Evolutionary conservation across 2,113 vertebrate species (phyloP), one percentile per base, ranked within the genome.

Genomic region (Pyrgilauda ruficollis): DNA sequence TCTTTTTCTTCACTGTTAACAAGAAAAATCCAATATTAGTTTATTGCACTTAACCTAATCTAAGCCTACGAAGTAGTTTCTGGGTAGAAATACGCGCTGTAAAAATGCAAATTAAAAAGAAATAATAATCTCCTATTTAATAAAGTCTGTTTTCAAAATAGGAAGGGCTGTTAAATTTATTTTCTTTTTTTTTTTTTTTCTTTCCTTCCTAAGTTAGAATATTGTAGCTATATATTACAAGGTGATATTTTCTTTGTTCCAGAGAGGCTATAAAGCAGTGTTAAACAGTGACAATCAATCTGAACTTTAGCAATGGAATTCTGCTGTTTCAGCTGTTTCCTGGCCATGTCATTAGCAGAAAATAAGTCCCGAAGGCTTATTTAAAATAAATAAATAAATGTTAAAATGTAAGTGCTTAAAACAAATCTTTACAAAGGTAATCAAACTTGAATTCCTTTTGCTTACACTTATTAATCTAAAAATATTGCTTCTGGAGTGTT

Each of bases 291-390:
- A 90, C 91, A 96, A 97, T 97, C 96, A 93, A 90, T 96, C 94
- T 94, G 52, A 95, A 93, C 75, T 94, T 97, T 44, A 94, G 67
- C 63, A 81, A 47, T 27, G 22, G 53, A 94, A 84, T 96, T 94
- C 58, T 96, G 95, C 84, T 90, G 78, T 78, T 97, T 97, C 93
- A 93, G 96, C 96, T 96, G 49, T 96, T 97, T 97, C 76, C 63
- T 81, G 64, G 35, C 43, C 89, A 14, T 93, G 75, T 90, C 92
- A 93, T 97, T 97, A 97, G 47, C 56, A 52, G 70, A 96, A 96
- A 96, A 96, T 75, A 97, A 97, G 37, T 96, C 87, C 87, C 74
- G 7, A 77, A 81, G 82, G 89, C 85, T 97, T 96, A 92, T 10
- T 49, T 56, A 5, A 55, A 90, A 90, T 55, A 83, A 83, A 89